A percentile compares a stretch with the other conserved stretches of the same genome.
These are phyloP conservation scores for Bubo scandiacus DNA, from an alignment of 2,113 vertebrate species.

Conservation along the genomic window DNA sequence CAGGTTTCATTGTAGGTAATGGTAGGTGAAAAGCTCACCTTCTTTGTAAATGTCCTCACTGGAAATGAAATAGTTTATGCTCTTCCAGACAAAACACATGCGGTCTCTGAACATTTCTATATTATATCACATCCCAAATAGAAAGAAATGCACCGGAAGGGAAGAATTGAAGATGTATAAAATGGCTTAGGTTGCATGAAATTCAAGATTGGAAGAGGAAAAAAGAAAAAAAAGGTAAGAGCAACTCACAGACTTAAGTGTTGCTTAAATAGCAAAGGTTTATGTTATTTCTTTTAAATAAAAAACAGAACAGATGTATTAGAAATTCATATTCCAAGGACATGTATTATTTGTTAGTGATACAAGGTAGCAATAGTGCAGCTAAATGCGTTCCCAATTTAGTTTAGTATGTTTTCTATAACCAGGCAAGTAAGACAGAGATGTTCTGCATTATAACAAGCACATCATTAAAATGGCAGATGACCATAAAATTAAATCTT, in stretches of 20 bases:
- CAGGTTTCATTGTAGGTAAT: background rate
- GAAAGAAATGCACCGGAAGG: background rate
- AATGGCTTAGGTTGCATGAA: background rate
- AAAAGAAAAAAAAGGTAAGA: background rate
- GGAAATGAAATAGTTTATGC: background rate
- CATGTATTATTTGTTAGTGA: background rate
- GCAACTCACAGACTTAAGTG: background rate
- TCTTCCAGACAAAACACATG: background rate
- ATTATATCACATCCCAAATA: background rate
- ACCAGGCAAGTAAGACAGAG: slow-evolving; percentile 15
- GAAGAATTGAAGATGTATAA: background rate
- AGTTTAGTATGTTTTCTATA: slow-evolving; percentile 9
- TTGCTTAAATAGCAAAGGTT: background rate
- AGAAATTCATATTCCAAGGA: background rate
- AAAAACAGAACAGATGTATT: background rate
- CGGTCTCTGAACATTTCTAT: fast-evolving
- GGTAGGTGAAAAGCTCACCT: background rate
- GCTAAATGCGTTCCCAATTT: background rate
- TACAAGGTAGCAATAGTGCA: background rate
- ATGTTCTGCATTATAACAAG: slow-evolving; percentile 46
- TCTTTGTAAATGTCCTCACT: background rate
- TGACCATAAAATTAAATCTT: slow-evolving; percentile 57
- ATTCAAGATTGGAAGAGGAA: background rate
- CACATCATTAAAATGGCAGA: slow-evolving; percentile 51
- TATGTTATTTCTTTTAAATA: background rate